phyloP scores from a whole-genome alignment of 1,140 invertebrate species.

The Bombus impatiens region DNA sequence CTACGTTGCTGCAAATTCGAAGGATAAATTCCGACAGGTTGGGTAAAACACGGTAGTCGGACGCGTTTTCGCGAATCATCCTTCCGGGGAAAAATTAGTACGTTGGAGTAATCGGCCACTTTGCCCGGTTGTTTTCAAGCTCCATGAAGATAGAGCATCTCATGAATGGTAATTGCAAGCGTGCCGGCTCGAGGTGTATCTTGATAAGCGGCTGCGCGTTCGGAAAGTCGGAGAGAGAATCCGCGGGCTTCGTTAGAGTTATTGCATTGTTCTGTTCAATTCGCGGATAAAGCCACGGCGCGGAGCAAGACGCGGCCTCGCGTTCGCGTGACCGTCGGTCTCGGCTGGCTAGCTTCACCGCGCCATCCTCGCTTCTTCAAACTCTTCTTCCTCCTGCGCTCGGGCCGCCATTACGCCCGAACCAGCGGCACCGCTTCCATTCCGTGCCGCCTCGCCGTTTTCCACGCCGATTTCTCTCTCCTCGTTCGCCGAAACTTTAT shows the following conservation, averaged over 20 bases:
- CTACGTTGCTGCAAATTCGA: too few species aligned
- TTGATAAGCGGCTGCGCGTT: conserved; percentile 35
- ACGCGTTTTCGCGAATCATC: conserved; percentile 28
- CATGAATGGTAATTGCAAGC: conserved; percentile 52
- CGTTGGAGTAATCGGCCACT: conserved; percentile 47
- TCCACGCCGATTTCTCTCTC: background rate
- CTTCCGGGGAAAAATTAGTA: conserved; percentile 43
- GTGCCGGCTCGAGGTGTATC: conserved; percentile 40
- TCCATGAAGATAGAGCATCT: conserved; percentile 42
- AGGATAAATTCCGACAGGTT: too few species aligned
- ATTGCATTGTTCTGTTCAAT: conserved; percentile 58
- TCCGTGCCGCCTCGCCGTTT: background rate
- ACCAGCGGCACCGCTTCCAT: conserved; percentile 3
- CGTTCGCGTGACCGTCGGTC: conserved; percentile 67
- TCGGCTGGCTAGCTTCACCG: conserved; percentile 59
- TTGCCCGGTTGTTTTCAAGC: conserved; percentile 48
- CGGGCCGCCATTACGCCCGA: conserved; percentile 19
- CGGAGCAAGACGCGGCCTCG: conserved; percentile 31
- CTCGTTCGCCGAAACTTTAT: too few species aligned
- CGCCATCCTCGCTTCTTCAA: conserved; percentile 64
- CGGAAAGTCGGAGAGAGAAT: conserved; percentile 39
- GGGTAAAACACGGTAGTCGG: too few species aligned
- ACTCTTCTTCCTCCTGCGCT: conserved; percentile 46
- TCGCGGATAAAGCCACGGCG: conserved; percentile 50
- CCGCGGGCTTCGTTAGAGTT: conserved; percentile 50